Evolutionary conservation across 2,113 vertebrate genomes (phyloP).

Genomic region (Acrocephalus kingi): DNA sequence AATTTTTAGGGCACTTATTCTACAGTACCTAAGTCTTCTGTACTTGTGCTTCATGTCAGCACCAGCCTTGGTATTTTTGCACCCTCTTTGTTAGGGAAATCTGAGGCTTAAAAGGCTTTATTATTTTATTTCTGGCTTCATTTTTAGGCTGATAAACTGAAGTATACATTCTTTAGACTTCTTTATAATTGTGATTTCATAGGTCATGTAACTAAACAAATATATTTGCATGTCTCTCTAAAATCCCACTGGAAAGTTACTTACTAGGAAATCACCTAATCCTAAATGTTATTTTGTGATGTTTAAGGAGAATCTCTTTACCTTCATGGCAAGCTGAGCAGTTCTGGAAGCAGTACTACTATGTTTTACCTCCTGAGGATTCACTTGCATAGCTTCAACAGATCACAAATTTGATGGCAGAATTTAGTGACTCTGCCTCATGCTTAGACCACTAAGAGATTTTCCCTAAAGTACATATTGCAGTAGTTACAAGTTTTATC

Average conservation of each 20-base stretch:
- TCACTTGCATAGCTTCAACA: background rate
- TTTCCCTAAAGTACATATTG: background rate
- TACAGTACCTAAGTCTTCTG: background rate
- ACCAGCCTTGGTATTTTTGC: background rate
- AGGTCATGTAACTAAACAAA: background rate
- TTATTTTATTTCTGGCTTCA: background rate
- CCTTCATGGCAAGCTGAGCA: background rate
- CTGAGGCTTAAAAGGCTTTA: background rate
- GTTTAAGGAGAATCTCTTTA: background rate
- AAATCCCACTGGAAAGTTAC: background rate
- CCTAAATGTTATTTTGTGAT: background rate
- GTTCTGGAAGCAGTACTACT: background rate
- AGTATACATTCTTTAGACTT: background rate
- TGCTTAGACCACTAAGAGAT: background rate
- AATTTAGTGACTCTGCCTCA: background rate
- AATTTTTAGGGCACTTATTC: background rate
- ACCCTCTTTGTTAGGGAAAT: background rate
- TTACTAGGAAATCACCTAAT: background rate
- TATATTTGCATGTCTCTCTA: background rate
- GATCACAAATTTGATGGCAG: background rate
- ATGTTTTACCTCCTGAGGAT: background rate
- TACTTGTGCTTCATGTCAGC: background rate
- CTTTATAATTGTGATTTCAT: background rate
- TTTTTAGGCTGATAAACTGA: background rate
- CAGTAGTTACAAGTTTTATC: background rate